Base-by-base conservation (phyloP, 2,888 invertebrate species). In the Rotaria magnacalcarata region DNA sequence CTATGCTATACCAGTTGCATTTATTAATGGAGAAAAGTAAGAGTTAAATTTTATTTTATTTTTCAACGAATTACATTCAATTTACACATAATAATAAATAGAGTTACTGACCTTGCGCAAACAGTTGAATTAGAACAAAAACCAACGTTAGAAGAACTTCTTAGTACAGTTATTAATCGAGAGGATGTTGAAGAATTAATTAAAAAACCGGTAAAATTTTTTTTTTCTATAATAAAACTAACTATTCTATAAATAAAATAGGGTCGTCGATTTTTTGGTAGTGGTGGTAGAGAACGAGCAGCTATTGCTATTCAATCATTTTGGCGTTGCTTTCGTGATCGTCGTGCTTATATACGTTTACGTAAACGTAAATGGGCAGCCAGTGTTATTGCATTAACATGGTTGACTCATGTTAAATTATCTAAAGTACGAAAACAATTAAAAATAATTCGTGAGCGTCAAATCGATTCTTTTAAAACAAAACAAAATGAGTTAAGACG, bases 391-490 rank as follows among this genome's bases (percentile, higher is more conserved):
- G 91, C 90, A 75, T 89, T 91, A 56, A 90, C 90, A 3, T 91
- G 91, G 91, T 89, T 91, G 85, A 90, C 91, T 90, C 89, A 90
- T 86, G 89, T 91, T 85, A 91, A 90, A 88, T 90, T 90, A 90
- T 88, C 89, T 34, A 89, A 89, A 87, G 89, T 90, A 85, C 87
- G 90, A 86, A 88, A 89, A 58, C 89, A 90, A 87, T 88, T 91
- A 54, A 89, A 89, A 86, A 87, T 88, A 43, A 89, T 89, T 5
- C 88, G 90, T 27, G 87, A 88, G 19, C 89, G 89, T 74, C 90
- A 90, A 52, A 87, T 91, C 50, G 90, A 90, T 80, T 88, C 88
- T 60, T 90, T 89, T 88, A 89, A 88, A 85, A 87, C 87, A 24
- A 88, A 90, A 87, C 88, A 87, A 89, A 41, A 85, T 86, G 84